Evolutionary conservation across 2,888 invertebrate genomes (phyloP).

Genomic region (Ischnura elegans): DNA sequence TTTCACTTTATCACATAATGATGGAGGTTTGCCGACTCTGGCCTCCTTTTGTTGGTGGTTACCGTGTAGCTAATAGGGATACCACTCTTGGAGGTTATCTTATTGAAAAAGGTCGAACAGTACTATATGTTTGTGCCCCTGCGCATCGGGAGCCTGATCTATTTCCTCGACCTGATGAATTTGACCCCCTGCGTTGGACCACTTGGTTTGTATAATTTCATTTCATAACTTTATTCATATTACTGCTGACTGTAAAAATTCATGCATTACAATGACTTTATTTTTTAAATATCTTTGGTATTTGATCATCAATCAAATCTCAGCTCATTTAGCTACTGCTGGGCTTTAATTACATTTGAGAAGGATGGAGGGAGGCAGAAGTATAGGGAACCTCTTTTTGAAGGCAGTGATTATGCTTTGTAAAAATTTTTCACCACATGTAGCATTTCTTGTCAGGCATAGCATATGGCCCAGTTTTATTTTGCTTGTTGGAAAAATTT

Average conservation of each 20-base stretch:
- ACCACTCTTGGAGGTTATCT: constrained; percentile 55
- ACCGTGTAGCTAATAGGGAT: constrained; percentile 46
- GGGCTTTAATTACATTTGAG: too few species aligned
- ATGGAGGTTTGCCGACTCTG: constrained; percentile 65
- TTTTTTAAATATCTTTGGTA: too few species aligned
- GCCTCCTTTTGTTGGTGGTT: constrained; percentile 60
- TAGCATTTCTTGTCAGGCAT: too few species aligned
- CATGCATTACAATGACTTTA: not conserved
- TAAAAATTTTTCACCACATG: too few species aligned
- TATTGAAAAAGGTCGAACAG: constrained; percentile 56
- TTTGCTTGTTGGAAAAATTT: too few species aligned
- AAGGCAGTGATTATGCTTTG: too few species aligned
- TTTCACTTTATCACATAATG: constrained; percentile 55
- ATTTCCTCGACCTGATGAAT: constrained; percentile 64
- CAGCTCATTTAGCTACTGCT: too few species aligned
- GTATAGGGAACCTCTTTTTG: too few species aligned
- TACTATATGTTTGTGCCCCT: constrained; percentile 52
- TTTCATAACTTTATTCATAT: not conserved
- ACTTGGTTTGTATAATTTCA: constrained; percentile 36
- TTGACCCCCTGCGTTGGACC: constrained; percentile 56
- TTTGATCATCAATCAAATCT: too few species aligned
- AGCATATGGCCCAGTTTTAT: too few species aligned
- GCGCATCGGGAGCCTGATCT: constrained; percentile 62
- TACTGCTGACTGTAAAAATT: not conserved
- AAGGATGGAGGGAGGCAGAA: too few species aligned